Percentiles rank a stretch among this genome's conserved stretches.
Conservation (phyloP, 2,113 vertebrate species). For the Phoxinus phoxinus region DNA sequence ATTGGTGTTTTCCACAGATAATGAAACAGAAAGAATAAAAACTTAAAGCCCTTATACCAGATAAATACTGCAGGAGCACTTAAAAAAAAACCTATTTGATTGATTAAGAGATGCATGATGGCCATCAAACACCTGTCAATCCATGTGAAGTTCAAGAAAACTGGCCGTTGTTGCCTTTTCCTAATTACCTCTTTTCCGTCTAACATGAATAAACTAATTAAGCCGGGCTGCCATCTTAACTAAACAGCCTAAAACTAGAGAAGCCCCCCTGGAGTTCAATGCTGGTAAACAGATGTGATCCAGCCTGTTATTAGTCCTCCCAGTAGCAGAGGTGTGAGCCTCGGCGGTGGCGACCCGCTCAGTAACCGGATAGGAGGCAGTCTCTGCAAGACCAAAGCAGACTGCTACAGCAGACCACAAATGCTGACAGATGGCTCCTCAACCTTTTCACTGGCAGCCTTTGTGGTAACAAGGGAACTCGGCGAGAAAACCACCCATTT, state of each 20-base stretch:
- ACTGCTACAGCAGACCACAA: slow-evolving; percentile 72
- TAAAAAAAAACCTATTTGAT: background rate
- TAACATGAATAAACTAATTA: slow-evolving; percentile 41
- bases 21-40: background rate
- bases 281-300: slow-evolving; percentile 29
- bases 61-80: background rate
- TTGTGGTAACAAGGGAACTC: slow-evolving; percentile 71
- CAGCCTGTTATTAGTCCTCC: slow-evolving; percentile 36
- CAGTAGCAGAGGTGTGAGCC: slow-evolving; percentile 25
- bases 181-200: slow-evolving; percentile 11
- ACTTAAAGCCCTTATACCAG: background rate
- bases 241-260: slow-evolving; percentile 30
- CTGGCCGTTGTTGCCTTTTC: background rate
- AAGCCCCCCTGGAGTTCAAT: slow-evolving; percentile 16
- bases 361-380: slow-evolving; percentile 51
- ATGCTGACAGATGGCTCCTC: slow-evolving; percentile 78
- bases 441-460: slow-evolving; percentile 71
- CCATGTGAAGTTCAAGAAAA: background rate
- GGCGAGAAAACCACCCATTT: slow-evolving; percentile 67
- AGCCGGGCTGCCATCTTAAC: slow-evolving; percentile 26
- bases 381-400: slow-evolving; percentile 72
- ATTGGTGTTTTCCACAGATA: background rate
- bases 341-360: background rate
- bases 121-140: background rate
- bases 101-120: background rate